A percentile compares a stretch with the other conserved stretches of the same genome.
Conservation (phyloP, 1,140 invertebrate species). For the Drosophila tsacasi region DNA sequence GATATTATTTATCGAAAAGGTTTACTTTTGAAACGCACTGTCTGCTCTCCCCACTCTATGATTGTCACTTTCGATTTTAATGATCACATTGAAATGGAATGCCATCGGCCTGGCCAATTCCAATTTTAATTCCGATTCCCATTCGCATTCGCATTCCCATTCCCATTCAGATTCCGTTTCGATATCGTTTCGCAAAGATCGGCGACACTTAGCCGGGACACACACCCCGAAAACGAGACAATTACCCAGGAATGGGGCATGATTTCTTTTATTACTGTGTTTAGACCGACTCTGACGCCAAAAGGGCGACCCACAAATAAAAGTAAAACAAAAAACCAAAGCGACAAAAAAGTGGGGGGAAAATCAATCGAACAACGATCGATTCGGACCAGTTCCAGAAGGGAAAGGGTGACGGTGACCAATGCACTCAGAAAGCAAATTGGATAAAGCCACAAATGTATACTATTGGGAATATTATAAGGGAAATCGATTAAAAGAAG, state of each 20-base stretch:
- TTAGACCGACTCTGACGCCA: conserved; percentile 45
- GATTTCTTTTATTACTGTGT: conserved; percentile 69
- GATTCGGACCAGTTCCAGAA: conserved; percentile 31
- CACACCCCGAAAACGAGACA: conserved; percentile 62
- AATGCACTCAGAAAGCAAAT: not conserved
- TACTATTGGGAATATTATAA: not conserved
- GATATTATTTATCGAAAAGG: not conserved
- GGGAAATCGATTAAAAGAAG: not conserved
- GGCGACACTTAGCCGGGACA: conserved; percentile 49
- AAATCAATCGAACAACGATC: conserved; percentile 60
- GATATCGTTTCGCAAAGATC: conserved; percentile 20
- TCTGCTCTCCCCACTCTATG: conserved; percentile 2
- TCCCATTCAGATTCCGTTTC: conserved; percentile 4
- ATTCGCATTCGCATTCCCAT: conserved; percentile 10
- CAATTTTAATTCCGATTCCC: conserved; percentile 11
- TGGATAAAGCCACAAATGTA: not conserved
- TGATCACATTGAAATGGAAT: conserved; percentile 48
- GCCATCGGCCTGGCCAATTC: conserved; percentile 28
- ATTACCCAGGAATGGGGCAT: conserved; percentile 60
- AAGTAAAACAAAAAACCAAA: conserved; percentile 15
- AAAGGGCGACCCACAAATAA: conserved; percentile 56
- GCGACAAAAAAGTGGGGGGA: conserved; percentile 27
- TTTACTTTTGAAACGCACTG: not conserved
- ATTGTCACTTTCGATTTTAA: conserved; percentile 48
- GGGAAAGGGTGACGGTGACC: conserved; percentile 1